Evolutionary conservation across 2,113 vertebrate genomes (phyloP).

Genomic region (Catharus fuscescens): DNA sequence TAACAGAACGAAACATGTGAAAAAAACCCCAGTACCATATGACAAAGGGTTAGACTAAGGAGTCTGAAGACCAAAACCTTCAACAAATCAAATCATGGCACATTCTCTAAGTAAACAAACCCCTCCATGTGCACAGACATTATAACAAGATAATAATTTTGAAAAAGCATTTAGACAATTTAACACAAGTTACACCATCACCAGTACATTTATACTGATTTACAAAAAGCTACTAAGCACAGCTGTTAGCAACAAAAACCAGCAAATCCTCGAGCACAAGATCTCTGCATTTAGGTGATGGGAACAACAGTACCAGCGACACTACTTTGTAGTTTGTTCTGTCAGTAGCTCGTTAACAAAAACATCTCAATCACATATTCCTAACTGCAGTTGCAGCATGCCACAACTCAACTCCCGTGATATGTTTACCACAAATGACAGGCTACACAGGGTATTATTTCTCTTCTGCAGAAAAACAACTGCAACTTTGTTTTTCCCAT

Average conservation of each 20-base stretch:
- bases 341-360: background rate
- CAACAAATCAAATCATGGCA: background rate
- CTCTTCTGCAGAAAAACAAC: background rate
- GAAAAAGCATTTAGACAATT: background rate
- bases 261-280: background rate
- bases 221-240: background rate
- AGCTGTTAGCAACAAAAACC: background rate
- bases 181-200: background rate
- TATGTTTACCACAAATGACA: background rate
- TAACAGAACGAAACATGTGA: fast-evolving
- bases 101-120: background rate
- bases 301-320: background rate
- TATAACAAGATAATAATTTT: background rate
- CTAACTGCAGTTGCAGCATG: background rate
- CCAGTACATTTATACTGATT: background rate
- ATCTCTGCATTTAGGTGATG: background rate
- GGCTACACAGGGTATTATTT: background rate
- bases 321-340: background rate
- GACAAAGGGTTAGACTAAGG: background rate
- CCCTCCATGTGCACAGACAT: background rate
- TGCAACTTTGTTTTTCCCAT: background rate
- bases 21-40: background rate
- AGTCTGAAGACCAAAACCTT: background rate
- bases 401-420: background rate
- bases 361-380: background rate